A percentile compares a stretch with the other conserved stretches of the same genome.
Conservation (phyloP, 92 coral and sea anemone genomes). For the Umimayanthus chanpuru region DNA sequence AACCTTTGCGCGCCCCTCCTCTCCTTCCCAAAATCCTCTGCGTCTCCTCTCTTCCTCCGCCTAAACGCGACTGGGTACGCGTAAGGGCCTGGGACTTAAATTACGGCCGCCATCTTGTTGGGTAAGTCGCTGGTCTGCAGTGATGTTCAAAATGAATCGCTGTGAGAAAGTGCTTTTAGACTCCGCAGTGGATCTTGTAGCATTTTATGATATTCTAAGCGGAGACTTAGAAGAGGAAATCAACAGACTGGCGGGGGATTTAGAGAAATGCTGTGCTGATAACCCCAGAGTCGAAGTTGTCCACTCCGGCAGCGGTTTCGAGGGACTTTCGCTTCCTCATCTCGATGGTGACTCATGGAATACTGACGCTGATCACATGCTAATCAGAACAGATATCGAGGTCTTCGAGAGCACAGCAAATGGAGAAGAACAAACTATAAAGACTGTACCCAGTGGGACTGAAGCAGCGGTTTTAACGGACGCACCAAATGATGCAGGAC, state of each 20-base stretch:
- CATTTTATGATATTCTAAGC: constrained; percentile 70
- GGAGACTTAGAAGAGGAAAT: constrained; percentile 59
- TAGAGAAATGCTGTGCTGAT: constrained; percentile 51
- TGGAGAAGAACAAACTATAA: neutral
- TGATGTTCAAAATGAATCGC: constrained; percentile 43
- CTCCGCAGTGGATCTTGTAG: constrained; percentile 60
- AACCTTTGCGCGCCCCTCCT: no score
- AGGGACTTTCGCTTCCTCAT: constrained; percentile 77
- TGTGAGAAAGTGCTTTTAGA: constrained; percentile 37
- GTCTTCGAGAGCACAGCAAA: constrained; percentile 39
- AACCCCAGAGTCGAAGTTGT: constrained; percentile 65
- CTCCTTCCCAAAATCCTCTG: no score
- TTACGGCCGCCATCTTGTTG: no score
- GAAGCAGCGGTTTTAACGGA: constrained; percentile 14
- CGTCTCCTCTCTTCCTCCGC: no score
- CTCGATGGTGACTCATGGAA: constrained; percentile 60
- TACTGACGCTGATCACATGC: constrained; percentile 86
- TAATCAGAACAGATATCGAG: constrained; percentile 65
- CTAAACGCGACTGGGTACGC: no score
- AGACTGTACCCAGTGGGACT: neutral
- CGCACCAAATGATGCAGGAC: neutral
- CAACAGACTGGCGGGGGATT: constrained; percentile 52
- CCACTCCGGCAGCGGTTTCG: constrained; percentile 82
- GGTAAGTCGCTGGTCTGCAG: no score
- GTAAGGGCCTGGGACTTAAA: no score